These are phyloP conservation scores for Eretmochelys imbricata DNA, from an alignment of 2,113 vertebrate genomes.

Conservation along the genomic window DNA sequence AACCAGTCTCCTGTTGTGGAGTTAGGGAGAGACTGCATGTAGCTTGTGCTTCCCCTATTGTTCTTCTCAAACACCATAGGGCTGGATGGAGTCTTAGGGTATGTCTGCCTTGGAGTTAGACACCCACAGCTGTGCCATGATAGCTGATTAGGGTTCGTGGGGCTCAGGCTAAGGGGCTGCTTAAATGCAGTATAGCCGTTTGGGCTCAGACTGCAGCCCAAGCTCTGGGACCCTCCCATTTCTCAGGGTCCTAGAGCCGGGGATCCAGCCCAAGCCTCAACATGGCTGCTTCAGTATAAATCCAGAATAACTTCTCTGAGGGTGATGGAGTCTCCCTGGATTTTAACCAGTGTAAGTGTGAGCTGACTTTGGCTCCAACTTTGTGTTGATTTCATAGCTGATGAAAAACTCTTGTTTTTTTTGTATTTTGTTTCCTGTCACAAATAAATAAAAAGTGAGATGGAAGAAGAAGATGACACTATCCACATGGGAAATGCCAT, in stretches of 20 bases:
- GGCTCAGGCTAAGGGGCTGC: neutral
- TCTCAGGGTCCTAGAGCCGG: neutral
- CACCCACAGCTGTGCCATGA: neutral
- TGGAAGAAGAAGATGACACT: slow-evolving; percentile 92
- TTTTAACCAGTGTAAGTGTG: neutral
- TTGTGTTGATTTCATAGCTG: neutral
- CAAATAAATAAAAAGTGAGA: slow-evolving; percentile 75
- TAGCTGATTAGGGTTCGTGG: too few relatives aligned
- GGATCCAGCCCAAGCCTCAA: neutral
- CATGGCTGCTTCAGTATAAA: neutral
- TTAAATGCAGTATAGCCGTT: neutral
- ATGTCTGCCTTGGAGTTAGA: neutral
- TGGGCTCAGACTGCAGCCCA: too few relatives aligned
- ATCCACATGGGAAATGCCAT: slow-evolving; percentile 98
- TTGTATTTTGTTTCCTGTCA: slow-evolving; percentile 33
- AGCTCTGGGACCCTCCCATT: neutral
- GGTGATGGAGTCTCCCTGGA: neutral
- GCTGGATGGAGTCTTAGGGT: neutral
- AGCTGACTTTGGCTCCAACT: neutral
- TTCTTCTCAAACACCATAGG: neutral
- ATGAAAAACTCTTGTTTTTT: neutral
- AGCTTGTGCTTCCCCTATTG: neutral
- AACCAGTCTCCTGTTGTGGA: neutral
- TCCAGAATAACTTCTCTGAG: neutral
- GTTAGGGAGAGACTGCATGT: neutral